phyloP scores from a whole-genome alignment of 2,113 vertebrate genomes.

The Platichthys stellatus region DNA sequence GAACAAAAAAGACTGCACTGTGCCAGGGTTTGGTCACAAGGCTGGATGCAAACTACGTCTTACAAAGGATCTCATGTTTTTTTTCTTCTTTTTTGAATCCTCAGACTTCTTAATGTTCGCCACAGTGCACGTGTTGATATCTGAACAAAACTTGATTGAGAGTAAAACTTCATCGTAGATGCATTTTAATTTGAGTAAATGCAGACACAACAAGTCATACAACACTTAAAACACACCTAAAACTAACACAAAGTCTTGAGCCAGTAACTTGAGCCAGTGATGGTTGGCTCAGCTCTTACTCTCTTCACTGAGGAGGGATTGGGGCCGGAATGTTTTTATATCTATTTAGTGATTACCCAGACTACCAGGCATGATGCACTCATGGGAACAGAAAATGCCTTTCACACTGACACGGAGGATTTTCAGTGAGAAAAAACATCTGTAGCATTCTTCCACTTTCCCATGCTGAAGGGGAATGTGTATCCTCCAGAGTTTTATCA shows the following conservation, averaged over 20 bases:
- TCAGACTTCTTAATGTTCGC: neutral
- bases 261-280: constrained; percentile 54
- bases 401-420: constrained; percentile 40
- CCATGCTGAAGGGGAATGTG: constrained; percentile 5
- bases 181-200: neutral
- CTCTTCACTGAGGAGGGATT: constrained; percentile 33
- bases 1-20: constrained; percentile 27
- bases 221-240: neutral
- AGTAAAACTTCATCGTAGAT: neutral
- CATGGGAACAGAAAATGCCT: constrained; percentile 65
- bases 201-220: constrained; percentile 1
- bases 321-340: constrained; percentile 51
- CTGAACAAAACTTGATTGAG: neutral
- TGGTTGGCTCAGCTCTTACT: constrained; percentile 45
- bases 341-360: constrained; percentile 63
- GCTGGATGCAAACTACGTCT: neutral
- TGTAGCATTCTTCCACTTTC: constrained; percentile 42
- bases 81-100: neutral
- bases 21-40: constrained; percentile 38
- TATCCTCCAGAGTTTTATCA: constrained; percentile 15
- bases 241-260: constrained; percentile 23
- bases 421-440: constrained; percentile 53
- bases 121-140: neutral
- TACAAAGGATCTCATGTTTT: constrained; percentile 3
- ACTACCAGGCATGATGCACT: constrained; percentile 51